phyloP scores from a whole-genome alignment of 2,113 vertebrate genomes.

The Motacilla tschutschensis region DNA sequence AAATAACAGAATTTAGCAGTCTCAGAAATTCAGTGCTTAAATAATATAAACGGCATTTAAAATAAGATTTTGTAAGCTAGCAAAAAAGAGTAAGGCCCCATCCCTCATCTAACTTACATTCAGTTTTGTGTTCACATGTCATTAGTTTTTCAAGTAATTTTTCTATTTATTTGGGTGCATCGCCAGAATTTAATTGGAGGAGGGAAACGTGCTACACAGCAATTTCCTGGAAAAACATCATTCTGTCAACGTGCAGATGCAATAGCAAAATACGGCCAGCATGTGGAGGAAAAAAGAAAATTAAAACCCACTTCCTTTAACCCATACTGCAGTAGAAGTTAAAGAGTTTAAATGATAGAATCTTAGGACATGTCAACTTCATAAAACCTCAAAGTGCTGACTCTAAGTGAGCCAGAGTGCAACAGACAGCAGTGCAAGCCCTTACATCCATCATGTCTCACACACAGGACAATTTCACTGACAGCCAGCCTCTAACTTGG shows the following conservation, averaged over 20 bases:
- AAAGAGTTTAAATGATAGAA: neutral
- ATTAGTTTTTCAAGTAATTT: neutral
- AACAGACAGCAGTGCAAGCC: neutral
- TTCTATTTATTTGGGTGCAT: constrained; percentile 7
- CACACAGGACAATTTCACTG: neutral
- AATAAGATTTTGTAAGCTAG: neutral
- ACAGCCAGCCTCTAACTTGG: neutral
- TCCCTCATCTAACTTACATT: neutral
- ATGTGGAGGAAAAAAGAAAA: neutral
- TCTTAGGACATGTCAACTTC: neutral
- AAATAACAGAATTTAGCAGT: neutral
- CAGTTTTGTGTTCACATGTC: neutral
- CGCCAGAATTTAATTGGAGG: constrained; percentile 24
- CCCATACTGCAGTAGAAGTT: neutral
- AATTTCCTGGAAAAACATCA: neutral
- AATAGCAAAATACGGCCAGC: neutral
- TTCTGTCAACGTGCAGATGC: neutral
- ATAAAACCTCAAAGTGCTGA: neutral
- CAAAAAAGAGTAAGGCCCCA: neutral
- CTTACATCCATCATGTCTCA: neutral
- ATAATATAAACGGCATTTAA: neutral
- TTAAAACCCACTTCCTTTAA: neutral
- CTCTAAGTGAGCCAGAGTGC: neutral
- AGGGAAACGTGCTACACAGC: neutral
- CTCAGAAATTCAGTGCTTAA: neutral